Conservation (phyloP, 2,888 invertebrate genomes). For the Lacanobia oleracea region DNA sequence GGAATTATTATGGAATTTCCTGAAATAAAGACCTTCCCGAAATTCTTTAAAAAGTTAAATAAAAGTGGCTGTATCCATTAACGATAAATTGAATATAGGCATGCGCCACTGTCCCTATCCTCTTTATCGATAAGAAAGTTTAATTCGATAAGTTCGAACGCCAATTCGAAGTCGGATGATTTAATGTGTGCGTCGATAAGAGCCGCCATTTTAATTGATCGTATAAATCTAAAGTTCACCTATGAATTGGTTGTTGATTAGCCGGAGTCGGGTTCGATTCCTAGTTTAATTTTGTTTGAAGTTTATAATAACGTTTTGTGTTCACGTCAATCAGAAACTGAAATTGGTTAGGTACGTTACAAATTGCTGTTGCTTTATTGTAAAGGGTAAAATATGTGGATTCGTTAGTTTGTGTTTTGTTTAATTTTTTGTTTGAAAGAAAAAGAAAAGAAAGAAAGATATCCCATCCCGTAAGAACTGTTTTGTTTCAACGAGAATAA, state of each 20-base stretch:
- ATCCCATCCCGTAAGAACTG: neutral
- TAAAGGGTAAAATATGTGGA: neutral
- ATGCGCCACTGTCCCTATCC: constrained; percentile 21
- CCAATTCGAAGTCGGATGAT: constrained; percentile 50
- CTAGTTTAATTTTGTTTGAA: constrained; percentile 38
- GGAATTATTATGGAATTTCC: neutral
- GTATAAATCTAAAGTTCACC: constrained; percentile 66
- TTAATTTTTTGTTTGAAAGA: neutral
- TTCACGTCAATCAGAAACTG: constrained; percentile 23
- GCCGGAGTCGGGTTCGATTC: constrained; percentile 27
- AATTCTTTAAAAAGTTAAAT: constrained; percentile 22
- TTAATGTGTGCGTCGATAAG: constrained; percentile 66
- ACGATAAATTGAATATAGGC: constrained; percentile 39
- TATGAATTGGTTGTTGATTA: constrained; percentile 63
- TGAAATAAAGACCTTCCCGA: constrained; percentile 6
- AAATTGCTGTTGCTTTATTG: constrained; percentile 13
- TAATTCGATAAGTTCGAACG: constrained; percentile 62
- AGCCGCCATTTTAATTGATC: constrained; percentile 60
- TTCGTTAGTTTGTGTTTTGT: neutral
- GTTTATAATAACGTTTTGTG: constrained; percentile 36
- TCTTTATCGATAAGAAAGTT: constrained; percentile 63
- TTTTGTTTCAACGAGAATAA: neutral
- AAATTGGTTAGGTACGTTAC: constrained; percentile 12
- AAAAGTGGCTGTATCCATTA: constrained; percentile 8
- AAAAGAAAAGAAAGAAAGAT: too few species aligned